Evolutionary conservation across 2,888 invertebrate genomes (phyloP), one percentile per base, ranked within the genome.

Genomic region (Tortricodes alternella): DNA sequence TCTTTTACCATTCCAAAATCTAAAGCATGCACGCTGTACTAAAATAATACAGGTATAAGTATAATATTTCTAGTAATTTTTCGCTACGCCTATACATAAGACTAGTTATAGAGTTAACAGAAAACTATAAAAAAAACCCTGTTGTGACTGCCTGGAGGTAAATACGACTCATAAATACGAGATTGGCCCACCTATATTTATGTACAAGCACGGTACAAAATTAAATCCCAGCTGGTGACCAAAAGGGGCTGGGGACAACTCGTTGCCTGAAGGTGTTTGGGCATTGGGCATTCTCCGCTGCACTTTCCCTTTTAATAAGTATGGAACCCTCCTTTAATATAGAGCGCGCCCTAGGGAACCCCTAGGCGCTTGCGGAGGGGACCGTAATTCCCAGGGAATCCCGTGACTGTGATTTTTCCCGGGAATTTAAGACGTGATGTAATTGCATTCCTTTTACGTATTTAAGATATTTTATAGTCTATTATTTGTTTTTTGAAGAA

Each of bases 321-420:
- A n/a, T 58, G 68, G 76, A 71, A 76, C 82, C 87, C 86, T 81
- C 73, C 74, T 83, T 86, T 87, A 87, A 88, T 88, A 88, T 84
- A 84, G 76, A 78, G 70, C 68, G 69, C 70, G 78, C 84, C 80
- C 77, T 66, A 48, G 80, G 83, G 83, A 76, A 67, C 71, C 79
- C 77, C 71, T 48, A 67, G 71, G 74, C 72, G 73, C 74, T 76
- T 73, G 71, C 61, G 64, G 60, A 73, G 78, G 80, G 79, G 72
- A 60, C 66, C 76, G 68, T 78, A 76, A 79, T 79, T 83, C 75
- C 74, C 71, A 68, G 66, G 64, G 68, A 60, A 64, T 68, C 66
- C 76, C 72, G 76, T 68, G 66, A 73, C 82, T 74, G 78, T 81
- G 85, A 87, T 84, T 85, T 81, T 77, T 80, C 65, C 62, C 67